Conservation (phyloP, 2,888 invertebrate genomes). For the Apomyelois bistriatella region DNA sequence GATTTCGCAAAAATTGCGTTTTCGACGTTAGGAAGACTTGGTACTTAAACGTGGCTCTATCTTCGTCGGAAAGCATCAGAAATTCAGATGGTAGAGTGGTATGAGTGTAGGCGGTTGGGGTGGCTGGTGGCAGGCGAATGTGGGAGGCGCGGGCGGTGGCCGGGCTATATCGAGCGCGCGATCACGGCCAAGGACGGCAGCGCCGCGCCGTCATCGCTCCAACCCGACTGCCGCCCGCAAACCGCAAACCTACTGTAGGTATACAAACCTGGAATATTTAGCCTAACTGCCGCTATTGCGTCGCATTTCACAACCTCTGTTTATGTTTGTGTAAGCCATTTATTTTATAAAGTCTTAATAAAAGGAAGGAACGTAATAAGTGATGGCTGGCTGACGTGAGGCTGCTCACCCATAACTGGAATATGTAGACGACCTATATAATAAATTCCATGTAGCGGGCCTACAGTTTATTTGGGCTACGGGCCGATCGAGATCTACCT, state of each 20-base stretch:
- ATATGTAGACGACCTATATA: no score
- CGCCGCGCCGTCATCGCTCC: conserved; percentile 58
- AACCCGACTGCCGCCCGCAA: conserved; percentile 37
- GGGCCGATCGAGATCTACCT: no score
- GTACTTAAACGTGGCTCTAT: conserved; percentile 15
- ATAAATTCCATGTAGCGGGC: no score
- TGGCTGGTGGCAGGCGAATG: conserved; percentile 34
- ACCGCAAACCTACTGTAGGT: conserved; percentile 31
- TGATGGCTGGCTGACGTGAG: no score
- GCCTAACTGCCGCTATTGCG: conserved; percentile 24
- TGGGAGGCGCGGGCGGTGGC: conserved; percentile 40
- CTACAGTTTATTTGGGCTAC: no score
- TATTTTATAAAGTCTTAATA: neutral
- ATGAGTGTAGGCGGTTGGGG: conserved; percentile 30
- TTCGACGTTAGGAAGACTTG: no score
- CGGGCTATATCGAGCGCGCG: conserved; percentile 76
- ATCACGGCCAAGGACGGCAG: conserved; percentile 76
- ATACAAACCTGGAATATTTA: conserved; percentile 1
- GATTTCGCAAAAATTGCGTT: no score
- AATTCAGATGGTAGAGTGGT: conserved; percentile 38
- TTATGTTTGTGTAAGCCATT: neutral
- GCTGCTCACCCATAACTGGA: no score
- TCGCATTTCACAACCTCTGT: conserved; percentile 20
- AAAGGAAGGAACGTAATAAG: no score
- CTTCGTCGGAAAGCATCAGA: conserved; percentile 38